Evolutionary conservation across 1,140 invertebrate species (phyloP), one percentile per base, ranked within the genome.

Genomic region (Ctenoplectra terminalis): DNA sequence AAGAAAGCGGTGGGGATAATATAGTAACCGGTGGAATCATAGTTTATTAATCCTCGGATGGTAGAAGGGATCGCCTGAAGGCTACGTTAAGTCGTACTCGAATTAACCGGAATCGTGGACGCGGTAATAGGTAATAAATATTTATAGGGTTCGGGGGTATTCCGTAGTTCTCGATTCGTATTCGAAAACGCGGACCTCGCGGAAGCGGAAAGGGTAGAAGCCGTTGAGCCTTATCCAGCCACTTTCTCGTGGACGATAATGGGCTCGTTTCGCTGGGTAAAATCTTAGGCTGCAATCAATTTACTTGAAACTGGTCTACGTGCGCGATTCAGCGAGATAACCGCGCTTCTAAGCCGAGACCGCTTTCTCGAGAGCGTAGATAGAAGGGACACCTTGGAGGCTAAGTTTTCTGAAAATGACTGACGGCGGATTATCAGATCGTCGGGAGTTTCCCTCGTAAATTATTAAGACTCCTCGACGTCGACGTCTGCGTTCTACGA

Each of bases 341-440:
- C 75, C 69, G 26, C 26, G 60, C 29, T 67, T 76, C 61, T 75
- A 48, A 58, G 61, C n/a, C 26, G 29, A 1, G 37, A 40, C 23
- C 40, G 52, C 43, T 77, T 67, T 54, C 72, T 70, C 73, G 56
- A n/a, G 4, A 31, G 66, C 17, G 40, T 60, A 23, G 74, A 78
- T 61, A 63, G 40, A 75, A 46, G 74, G 60, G 37, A 63, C 81
- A 43, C 50, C 72, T 71, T 66, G 40, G 37, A 56, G 81, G 75
- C 60, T 58, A 80, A 83, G 67, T 83, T 83, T 80, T 73, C 74
- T 80, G 81, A 83, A 80, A 83, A 83, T 80, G 81, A 83, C 81
- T 83, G 81, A 83, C 81, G 81, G 60, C 76, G 52, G 76, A 83
- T 83, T 83, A 83, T 83, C 81, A 80, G 81, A 83, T 83, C 75